Percentiles rank a stretch among this genome's conserved stretches.
These are phyloP conservation scores for Rhombomys opimus DNA, from an alignment of 2,113 vertebrate species.

Conservation along the genomic window DNA sequence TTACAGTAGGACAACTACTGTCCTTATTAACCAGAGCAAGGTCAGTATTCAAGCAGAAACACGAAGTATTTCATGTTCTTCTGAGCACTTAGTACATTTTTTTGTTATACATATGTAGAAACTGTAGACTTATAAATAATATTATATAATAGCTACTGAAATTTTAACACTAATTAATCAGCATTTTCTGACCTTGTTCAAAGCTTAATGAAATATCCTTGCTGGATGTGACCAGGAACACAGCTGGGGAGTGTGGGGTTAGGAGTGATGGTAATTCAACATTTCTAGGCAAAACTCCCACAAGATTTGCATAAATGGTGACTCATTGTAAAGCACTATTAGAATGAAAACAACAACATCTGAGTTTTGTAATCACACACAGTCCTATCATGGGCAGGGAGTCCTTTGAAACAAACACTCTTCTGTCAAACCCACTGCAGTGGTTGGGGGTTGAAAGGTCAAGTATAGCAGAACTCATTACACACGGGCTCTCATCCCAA, in stretches of 20 bases:
- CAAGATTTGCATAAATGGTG: background rate
- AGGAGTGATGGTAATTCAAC: background rate
- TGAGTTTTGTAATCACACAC: conserved; percentile 22
- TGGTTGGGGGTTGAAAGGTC: background rate
- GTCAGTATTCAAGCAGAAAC: conserved; percentile 55
- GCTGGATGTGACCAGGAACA: background rate
- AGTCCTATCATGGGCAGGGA: background rate
- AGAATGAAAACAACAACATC: background rate
- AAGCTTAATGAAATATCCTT: background rate
- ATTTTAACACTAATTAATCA: background rate
- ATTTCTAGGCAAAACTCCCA: conserved; percentile 15
- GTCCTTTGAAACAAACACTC: background rate
- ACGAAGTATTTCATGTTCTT: background rate
- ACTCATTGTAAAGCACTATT: background rate
- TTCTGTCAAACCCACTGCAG: conserved; percentile 9
- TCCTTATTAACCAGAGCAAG: conserved; percentile 14
- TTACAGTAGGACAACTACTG: background rate
- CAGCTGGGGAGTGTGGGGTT: background rate
- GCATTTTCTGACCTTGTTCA: background rate
- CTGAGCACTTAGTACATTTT: conserved; percentile 36
- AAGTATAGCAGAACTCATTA: conserved; percentile 11
- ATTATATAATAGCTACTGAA: conserved; percentile 17
- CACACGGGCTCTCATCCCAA: background rate
- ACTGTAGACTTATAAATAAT: conserved; percentile 17
- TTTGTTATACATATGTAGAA: conserved; percentile 49